Conservation (phyloP, 1,140 invertebrate species). For the Hylaeus volcanicus region DNA sequence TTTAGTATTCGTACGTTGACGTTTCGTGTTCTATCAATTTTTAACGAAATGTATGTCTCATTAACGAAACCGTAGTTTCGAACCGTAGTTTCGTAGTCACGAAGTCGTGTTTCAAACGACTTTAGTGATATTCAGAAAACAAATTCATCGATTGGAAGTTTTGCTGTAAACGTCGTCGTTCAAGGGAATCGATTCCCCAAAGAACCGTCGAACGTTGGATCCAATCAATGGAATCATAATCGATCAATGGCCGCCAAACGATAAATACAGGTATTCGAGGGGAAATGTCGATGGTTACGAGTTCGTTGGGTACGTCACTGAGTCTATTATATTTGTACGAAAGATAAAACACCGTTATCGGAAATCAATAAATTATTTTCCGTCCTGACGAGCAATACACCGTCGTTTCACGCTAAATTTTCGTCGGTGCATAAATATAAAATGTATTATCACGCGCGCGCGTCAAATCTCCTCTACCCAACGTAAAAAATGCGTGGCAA, state of each 20-base stretch:
- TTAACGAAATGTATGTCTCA: background rate
- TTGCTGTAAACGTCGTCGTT: background rate
- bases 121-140: too few species aligned
- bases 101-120: too few species aligned
- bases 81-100: too few species aligned
- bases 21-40: background rate
- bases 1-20: background rate
- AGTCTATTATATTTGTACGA: conserved; percentile 35
- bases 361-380: conserved; percentile 48
- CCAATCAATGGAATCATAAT: background rate
- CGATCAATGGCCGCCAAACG: background rate
- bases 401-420: conserved; percentile 44
- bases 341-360: conserved; percentile 47
- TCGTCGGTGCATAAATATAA: conserved; percentile 42
- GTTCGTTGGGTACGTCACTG: conserved; percentile 15
- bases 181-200: background rate
- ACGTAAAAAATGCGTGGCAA: conserved; percentile 12
- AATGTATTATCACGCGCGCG: conserved; percentile 39
- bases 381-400: conserved; percentile 35
- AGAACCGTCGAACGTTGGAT: background rate
- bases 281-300: background rate
- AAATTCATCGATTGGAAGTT: background rate
- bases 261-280: background rate
- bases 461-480: conserved; percentile 21
- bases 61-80: background rate